Conservation (phyloP, 2,888 invertebrate species). For the Elgonia sp. region DNA sequence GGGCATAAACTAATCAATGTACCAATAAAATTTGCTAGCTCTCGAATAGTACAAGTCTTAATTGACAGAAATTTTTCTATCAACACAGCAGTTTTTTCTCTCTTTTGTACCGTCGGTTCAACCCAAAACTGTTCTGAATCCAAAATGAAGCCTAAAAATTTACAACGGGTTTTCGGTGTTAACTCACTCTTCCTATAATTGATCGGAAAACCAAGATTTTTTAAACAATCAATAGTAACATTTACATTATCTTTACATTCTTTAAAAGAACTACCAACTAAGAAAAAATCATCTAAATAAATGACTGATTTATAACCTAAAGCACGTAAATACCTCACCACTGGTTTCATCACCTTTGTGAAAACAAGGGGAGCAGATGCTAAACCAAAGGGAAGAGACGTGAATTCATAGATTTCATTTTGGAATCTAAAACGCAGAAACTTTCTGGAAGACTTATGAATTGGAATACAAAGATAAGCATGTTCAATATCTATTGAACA, state of each 20-base stretch:
- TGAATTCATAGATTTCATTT: constrained; percentile 11
- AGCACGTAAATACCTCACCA: neutral
- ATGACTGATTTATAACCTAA: constrained; percentile 5
- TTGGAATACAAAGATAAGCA: neutral
- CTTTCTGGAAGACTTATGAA: constrained; percentile 5
- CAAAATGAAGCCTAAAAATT: constrained; percentile 12
- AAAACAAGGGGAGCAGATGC: neutral
- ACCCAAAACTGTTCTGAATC: neutral
- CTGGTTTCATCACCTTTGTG: neutral
- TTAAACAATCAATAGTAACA: neutral
- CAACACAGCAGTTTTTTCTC: neutral
- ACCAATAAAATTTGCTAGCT: neutral
- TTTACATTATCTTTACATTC: neutral
- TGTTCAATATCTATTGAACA: neutral
- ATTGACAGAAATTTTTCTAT: neutral
- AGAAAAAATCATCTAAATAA: neutral
- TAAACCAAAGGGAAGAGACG: constrained; percentile 2
- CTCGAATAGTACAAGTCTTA: neutral
- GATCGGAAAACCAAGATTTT: constrained; percentile 34
- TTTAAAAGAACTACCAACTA: neutral
- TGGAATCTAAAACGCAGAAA: constrained; percentile 4
- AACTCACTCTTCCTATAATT: constrained; percentile 36
- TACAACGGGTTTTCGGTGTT: neutral
- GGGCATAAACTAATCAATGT: neutral
- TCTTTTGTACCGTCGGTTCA: constrained; percentile 10